phyloP scores from a whole-genome alignment of 1,140 invertebrate species.

The Daktulosphaira vitifoliae region DNA sequence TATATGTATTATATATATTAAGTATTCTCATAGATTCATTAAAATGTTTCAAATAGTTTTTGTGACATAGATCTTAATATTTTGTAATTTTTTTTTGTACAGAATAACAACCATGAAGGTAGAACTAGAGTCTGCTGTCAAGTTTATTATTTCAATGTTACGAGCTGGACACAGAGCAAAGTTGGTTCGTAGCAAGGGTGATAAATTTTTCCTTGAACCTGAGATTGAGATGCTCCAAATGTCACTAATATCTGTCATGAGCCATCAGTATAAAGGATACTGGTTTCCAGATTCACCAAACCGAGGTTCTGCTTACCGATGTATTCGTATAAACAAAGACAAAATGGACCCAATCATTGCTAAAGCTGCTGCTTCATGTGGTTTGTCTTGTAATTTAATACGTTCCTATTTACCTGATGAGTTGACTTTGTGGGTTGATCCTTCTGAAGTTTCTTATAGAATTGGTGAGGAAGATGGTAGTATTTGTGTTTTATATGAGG shows the following conservation, averaged over 20 bases:
- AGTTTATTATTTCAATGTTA: constrained; percentile 22
- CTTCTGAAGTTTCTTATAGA: constrained; percentile 86
- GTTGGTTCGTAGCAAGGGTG: background rate
- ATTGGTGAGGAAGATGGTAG: constrained; percentile 75
- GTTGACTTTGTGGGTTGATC: constrained; percentile 93
- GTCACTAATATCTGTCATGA: constrained; percentile 79
- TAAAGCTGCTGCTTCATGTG: constrained; percentile 77
- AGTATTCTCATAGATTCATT: too few relatives aligned
- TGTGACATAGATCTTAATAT: too few relatives aligned
- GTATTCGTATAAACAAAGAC: constrained; percentile 87
- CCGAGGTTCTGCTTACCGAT: constrained; percentile 91
- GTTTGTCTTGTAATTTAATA: constrained; percentile 83
- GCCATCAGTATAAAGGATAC: constrained; percentile 91
- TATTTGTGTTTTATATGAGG: constrained; percentile 20
- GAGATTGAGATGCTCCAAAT: constrained; percentile 10
- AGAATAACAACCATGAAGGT: background rate
- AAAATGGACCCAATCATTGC: constrained; percentile 63
- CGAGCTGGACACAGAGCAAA: background rate
- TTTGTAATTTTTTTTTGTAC: too few relatives aligned
- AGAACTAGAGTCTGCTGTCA: constrained; percentile 7
- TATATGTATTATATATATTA: too few relatives aligned
- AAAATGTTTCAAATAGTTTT: too few relatives aligned
- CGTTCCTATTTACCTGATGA: constrained; percentile 87
- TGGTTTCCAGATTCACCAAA: constrained; percentile 96
- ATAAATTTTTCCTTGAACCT: constrained; percentile 11